Evolutionary conservation across 2,888 invertebrate species (phyloP).

Genomic region (Branchellion lobata): DNA sequence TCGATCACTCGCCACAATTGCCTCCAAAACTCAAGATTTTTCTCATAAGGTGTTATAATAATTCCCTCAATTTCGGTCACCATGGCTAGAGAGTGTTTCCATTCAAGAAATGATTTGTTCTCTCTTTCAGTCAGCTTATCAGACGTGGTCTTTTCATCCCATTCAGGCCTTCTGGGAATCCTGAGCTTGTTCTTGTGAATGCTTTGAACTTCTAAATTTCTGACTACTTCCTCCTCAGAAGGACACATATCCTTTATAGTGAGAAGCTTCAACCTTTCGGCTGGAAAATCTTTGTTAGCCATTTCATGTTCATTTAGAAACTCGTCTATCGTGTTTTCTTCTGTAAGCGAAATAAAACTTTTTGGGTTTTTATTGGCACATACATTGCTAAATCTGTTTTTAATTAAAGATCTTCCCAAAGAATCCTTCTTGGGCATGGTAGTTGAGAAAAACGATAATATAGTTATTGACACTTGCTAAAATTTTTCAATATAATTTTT

Average conservation of each 20-base stretch:
- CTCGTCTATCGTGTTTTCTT: conserved; percentile 92
- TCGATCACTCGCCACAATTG: conserved; percentile 99
- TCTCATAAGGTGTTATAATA: conserved; percentile 91
- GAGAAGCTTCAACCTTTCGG: conserved; percentile 74
- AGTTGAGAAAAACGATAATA: no score
- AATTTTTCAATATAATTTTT: no score
- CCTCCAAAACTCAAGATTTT: conserved; percentile 95
- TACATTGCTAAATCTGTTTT: conserved; percentile 61
- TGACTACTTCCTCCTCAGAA: conserved; percentile 67
- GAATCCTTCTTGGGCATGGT: not conserved
- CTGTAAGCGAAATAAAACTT: conserved; percentile 79
- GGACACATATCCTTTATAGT: conserved; percentile 68
- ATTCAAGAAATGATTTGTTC: conserved; percentile 80
- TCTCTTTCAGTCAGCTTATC: conserved; percentile 80
- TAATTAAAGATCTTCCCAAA: conserved; percentile 37
- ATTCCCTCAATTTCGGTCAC: conserved; percentile 70
- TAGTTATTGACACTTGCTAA: no score
- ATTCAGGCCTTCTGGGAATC: conserved; percentile 83
- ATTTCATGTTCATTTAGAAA: conserved; percentile 91
- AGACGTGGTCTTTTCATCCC: conserved; percentile 74
- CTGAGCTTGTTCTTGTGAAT: conserved; percentile 68
- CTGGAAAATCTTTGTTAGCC: conserved; percentile 85
- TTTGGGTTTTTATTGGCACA: conserved; percentile 74
- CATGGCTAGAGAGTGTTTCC: conserved; percentile 79
- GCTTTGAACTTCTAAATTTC: conserved; percentile 56